A percentile compares a stretch with the other conserved stretches of the same genome.
Conservation (phyloP, 2,888 invertebrate species). For the Cantharis rustica region DNA sequence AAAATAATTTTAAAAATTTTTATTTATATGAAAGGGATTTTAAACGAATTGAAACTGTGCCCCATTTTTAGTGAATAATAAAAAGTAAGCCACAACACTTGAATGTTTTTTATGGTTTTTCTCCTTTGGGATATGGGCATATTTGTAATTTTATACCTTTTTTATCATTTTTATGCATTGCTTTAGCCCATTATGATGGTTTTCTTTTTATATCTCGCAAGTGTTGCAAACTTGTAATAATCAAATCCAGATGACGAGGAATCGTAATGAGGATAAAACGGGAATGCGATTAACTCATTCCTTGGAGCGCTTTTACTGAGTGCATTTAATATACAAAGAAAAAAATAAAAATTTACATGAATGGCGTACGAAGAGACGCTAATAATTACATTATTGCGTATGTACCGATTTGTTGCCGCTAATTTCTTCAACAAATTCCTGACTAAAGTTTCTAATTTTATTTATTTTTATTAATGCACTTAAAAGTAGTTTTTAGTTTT, state of each 20-base stretch:
- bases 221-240: neutral
- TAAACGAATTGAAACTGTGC: no score
- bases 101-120: neutral
- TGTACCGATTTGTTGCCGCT: neutral
- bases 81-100: neutral
- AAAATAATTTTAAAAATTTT: no score
- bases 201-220: neutral
- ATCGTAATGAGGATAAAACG: neutral
- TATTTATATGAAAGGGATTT: no score
- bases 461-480: neutral
- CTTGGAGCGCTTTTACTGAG: neutral
- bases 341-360: neutral
- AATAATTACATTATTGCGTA: neutral
- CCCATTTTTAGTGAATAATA: no score
- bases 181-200: neutral
- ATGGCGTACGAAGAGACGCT: neutral
- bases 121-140: neutral
- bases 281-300: neutral
- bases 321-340: neutral
- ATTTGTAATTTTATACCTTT: neutral
- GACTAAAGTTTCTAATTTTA: no score
- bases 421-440: neutral
- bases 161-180: neutral
- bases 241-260: neutral
- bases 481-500: neutral